Percentiles rank a stretch among this genome's conserved stretches.
Evolutionary conservation across 2,888 invertebrate genomes (phyloP).

Genomic region (Apotomis turbidana): DNA sequence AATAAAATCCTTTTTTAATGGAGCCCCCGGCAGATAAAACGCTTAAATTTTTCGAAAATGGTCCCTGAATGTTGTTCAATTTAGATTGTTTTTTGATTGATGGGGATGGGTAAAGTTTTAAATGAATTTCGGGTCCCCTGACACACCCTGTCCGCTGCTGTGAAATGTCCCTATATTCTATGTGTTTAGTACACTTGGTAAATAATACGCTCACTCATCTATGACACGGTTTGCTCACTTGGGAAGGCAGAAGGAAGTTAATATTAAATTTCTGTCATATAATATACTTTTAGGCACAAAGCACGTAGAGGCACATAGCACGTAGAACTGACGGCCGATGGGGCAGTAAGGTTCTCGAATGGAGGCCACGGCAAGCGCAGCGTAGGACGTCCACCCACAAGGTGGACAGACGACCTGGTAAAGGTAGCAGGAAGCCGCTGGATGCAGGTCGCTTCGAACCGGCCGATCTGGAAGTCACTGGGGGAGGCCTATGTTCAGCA

Average conservation of each 20-base stretch:
- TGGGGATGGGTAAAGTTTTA: conserved; percentile 69
- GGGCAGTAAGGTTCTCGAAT: no score
- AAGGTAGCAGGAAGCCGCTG: no score
- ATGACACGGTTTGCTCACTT: conserved; percentile 7
- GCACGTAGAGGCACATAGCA: no score
- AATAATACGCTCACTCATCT: conserved; percentile 48
- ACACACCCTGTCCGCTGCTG: conserved; percentile 44
- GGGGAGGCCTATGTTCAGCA: no score
- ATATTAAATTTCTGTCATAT: not conserved
- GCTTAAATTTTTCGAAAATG: conserved; percentile 52
- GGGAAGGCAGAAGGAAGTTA: not conserved
- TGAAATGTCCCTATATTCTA: conserved; percentile 50
- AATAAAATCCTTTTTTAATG: conserved; percentile 40
- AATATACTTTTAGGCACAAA: no score
- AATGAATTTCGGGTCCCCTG: conserved; percentile 62
- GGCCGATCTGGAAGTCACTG: no score
- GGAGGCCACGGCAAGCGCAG: no score
- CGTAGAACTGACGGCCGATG: no score
- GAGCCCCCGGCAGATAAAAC: conserved; percentile 41
- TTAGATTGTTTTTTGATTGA: conserved; percentile 79
- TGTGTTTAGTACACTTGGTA: conserved; percentile 49
- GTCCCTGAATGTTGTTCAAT: conserved; percentile 64
- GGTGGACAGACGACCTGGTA: no score
- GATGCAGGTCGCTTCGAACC: no score
- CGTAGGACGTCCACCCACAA: no score